phyloP scores from a whole-genome alignment of 2,797 vertebrate species.

The Chaenodraco wilsoni region DNA sequence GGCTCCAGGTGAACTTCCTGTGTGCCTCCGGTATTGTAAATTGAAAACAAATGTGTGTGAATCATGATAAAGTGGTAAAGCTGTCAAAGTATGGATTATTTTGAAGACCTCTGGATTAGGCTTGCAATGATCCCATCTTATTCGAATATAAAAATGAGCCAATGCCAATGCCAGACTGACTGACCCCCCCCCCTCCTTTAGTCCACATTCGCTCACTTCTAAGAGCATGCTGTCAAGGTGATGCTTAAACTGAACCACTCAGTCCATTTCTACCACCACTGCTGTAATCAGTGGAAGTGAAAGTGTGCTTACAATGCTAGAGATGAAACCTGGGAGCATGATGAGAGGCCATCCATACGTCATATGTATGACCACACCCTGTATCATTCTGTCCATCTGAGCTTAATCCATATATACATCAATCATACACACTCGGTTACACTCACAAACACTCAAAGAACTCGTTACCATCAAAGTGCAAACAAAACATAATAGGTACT shows the following conservation, averaged over 20 bases:
- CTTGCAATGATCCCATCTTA: constrained; percentile 88
- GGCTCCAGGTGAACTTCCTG: neutral
- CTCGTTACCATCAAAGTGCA: constrained; percentile 94
- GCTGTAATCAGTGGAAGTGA: constrained; percentile 9
- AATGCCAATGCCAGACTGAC: constrained; percentile 33
- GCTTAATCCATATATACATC: constrained; percentile 86
- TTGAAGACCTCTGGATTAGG: constrained; percentile 83
- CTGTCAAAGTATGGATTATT: constrained; percentile 15
- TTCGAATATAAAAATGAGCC: constrained; percentile 24
- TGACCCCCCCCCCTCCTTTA: constrained; percentile 12
- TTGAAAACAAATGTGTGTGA: neutral
- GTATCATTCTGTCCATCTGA: constrained; percentile 83
- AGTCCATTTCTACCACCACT: constrained; percentile 31
- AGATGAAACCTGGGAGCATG: constrained; percentile 54
- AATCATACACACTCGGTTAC: constrained; percentile 68
- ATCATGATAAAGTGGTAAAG: constrained; percentile 12
- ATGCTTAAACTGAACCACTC: constrained; percentile 30
- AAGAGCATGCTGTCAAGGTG: constrained; percentile 19
- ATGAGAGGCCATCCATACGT: constrained; percentile 50
- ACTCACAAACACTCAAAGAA: constrained; percentile 89
- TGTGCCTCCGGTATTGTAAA: neutral
- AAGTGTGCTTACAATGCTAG: constrained; percentile 26
- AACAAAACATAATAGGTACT: constrained; percentile 77
- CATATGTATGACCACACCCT: constrained; percentile 81
- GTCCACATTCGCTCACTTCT: constrained; percentile 3